These are phyloP conservation scores for Boloria selene DNA, from an alignment of 2,888 invertebrate genomes.

Conservation along the genomic window DNA sequence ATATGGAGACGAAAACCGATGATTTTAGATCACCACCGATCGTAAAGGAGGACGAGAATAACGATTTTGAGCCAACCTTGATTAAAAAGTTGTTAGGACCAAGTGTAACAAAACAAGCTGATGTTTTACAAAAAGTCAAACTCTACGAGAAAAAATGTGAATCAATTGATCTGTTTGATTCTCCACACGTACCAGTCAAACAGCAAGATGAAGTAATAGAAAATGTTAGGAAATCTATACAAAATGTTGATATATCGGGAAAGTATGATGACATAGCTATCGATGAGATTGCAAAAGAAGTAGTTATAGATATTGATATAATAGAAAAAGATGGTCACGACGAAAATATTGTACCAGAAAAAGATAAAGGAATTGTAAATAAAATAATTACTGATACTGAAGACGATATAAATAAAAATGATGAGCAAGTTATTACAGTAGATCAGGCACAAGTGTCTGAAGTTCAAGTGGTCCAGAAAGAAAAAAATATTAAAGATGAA, in stretches of 20 bases:
- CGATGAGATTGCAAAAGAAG: slow-evolving; percentile 15
- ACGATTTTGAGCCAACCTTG: slow-evolving; percentile 56
- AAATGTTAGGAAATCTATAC: slow-evolving; percentile 51
- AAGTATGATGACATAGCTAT: slow-evolving; percentile 36
- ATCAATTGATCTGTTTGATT: slow-evolving; percentile 62
- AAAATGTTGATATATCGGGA: slow-evolving; percentile 45
- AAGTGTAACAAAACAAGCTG: slow-evolving; percentile 52
- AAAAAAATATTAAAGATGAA: background rate
- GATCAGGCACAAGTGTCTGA: background rate
- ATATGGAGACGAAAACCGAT: slow-evolving; percentile 35
- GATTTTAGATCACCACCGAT: slow-evolving; percentile 63
- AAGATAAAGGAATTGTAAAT: background rate
- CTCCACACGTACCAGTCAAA: slow-evolving; percentile 42
- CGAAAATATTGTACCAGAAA: background rate
- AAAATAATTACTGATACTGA: background rate
- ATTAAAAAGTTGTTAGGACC: slow-evolving; percentile 66
- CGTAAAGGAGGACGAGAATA: slow-evolving; percentile 55
- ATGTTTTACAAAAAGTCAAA: slow-evolving; percentile 49
- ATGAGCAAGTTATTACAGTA: too few relatives aligned
- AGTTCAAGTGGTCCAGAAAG: background rate
- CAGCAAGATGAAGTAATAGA: slow-evolving; percentile 43
- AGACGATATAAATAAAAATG: background rate
- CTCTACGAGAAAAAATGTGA: slow-evolving; percentile 45
- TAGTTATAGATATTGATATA: slow-evolving; percentile 15
- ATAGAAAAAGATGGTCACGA: background rate